phyloP scores from a whole-genome alignment of 2,888 invertebrate genomes.

The Acanthococcus lagerstroemiae region DNA sequence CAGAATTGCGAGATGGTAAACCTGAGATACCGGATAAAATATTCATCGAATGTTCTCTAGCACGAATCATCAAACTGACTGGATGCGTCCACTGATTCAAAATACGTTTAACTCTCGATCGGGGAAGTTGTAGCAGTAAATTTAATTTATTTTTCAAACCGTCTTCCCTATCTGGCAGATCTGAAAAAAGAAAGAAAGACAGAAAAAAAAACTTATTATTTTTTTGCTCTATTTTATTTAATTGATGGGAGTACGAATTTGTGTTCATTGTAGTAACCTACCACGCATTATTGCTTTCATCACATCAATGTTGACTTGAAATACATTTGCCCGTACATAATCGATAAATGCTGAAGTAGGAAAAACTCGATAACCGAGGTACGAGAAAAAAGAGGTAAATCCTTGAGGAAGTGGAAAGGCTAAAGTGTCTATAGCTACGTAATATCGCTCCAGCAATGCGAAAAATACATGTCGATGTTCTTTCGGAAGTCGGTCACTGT shows the following conservation, averaged over 20 bases:
- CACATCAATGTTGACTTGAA: slow-evolving; percentile 78
- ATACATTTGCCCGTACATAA: slow-evolving; percentile 68
- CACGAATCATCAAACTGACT: slow-evolving; percentile 63
- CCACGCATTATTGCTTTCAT: slow-evolving; percentile 73
- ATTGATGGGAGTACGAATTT: neutral
- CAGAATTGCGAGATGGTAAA: neutral
- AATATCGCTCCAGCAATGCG: slow-evolving; percentile 69
- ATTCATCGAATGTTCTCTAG: slow-evolving; percentile 69
- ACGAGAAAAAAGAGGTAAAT: slow-evolving; percentile 80
- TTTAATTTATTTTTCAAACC: slow-evolving; percentile 61
- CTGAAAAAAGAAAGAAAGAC: slow-evolving; percentile 38
- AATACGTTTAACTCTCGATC: slow-evolving; percentile 65
- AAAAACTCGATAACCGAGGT: slow-evolving; percentile 68
- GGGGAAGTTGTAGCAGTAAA: slow-evolving; percentile 60
- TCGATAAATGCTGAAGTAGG: slow-evolving; percentile 70
- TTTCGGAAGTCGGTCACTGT: slow-evolving; percentile 62
- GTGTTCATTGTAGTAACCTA: slow-evolving; percentile 43
- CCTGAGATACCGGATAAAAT: slow-evolving; percentile 49
- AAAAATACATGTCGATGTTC: slow-evolving; percentile 62
- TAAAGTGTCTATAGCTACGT: slow-evolving; percentile 63
- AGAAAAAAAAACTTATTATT: neutral
- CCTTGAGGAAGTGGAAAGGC: slow-evolving; percentile 78
- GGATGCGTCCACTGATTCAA: slow-evolving; percentile 69
- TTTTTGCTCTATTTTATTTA: neutral
- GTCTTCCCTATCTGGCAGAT: slow-evolving; percentile 47